Base-by-base conservation (phyloP, 2,797 vertebrate genomes). In the Amblyopsis hoosieri region DNA sequence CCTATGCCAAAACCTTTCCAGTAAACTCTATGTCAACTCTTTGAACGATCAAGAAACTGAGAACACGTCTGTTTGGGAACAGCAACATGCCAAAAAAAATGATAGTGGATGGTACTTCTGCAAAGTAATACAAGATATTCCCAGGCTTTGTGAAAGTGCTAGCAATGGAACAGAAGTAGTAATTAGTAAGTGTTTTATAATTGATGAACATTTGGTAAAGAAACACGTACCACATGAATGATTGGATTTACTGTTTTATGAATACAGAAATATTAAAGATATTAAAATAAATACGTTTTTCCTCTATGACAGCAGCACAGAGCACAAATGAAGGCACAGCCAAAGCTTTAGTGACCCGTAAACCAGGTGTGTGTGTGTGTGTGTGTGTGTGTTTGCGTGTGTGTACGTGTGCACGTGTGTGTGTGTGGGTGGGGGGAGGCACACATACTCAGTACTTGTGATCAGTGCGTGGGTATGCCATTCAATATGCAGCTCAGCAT, bases 51-150 rank as follows among this genome's bases (percentile, higher is more conserved):
- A 1, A 55, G 1, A 37, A 17, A 1, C 0, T 11, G 3, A 14
- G 11, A 13, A 17, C 1, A 45, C 0, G 3, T 23, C 23, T 23
- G 19, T 23, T 23, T 45, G 64, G 51, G n/a, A 0, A 2, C 15
- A 87, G 53, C 1, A 0, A 2, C 15, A 5, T 0, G 13, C 69
- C 45, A 60, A 4, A 2, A 0, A 1, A 7, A 7, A 11, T 0
- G 0, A 88, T 67, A 79, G 45, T 0, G 90, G 92, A 67, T 46
- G 23, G 48, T 91, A 89, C 48, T 55, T 2, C 12, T 93, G 89
- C 33, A 0, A 0, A 2, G n/a, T 61, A 0, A 65, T 0, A 1
- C 0, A 0, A 52, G 90, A 91, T 5, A 90, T 89, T 54, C 89
- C 92, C 0, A 0, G 0, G 0, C 0, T 66, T 1, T 0, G 0